A percentile compares a stretch with the other conserved stretches of the same genome.
phyloP scores from a whole-genome alignment of 2,113 vertebrate genomes.

The Daboia siamensis region DNA sequence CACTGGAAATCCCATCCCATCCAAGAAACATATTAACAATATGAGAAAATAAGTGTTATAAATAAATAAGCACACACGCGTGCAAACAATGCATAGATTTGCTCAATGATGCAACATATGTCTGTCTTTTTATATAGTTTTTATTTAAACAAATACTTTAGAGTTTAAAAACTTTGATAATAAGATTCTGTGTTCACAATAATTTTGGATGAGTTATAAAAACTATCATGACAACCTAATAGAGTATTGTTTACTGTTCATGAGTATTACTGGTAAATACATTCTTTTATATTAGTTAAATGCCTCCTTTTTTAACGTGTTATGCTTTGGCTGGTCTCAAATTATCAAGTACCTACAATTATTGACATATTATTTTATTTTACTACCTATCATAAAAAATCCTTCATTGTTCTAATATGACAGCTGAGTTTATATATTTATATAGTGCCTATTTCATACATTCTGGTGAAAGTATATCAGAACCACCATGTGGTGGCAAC shows the following conservation, averaged over 20 bases:
- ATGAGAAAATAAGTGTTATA: neutral
- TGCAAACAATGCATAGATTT: neutral
- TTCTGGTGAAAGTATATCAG: neutral
- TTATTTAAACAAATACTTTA: neutral
- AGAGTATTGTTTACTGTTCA: slow-evolving; percentile 49
- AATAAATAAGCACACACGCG: neutral
- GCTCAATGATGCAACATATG: neutral
- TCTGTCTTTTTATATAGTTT: neutral
- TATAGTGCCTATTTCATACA: neutral
- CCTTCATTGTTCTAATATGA: neutral
- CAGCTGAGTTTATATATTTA: neutral
- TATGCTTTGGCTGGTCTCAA: neutral
- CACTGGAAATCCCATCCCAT: neutral
- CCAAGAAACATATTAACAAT: neutral
- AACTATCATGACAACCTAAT: slow-evolving; percentile 49
- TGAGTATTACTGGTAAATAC: neutral
- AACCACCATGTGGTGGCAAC: slow-evolving; percentile 64
- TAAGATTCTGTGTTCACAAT: slow-evolving; percentile 8
- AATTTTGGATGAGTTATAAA: slow-evolving; percentile 28
- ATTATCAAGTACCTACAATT: neutral
- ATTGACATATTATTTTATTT: neutral
- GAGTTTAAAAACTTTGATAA: slow-evolving; percentile 1
- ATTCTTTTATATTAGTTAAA: neutral
- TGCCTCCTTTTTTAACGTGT: neutral
- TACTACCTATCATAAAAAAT: neutral